phyloP scores from a whole-genome alignment of 2,888 invertebrate species.

The Tetragnatha montana region DNA sequence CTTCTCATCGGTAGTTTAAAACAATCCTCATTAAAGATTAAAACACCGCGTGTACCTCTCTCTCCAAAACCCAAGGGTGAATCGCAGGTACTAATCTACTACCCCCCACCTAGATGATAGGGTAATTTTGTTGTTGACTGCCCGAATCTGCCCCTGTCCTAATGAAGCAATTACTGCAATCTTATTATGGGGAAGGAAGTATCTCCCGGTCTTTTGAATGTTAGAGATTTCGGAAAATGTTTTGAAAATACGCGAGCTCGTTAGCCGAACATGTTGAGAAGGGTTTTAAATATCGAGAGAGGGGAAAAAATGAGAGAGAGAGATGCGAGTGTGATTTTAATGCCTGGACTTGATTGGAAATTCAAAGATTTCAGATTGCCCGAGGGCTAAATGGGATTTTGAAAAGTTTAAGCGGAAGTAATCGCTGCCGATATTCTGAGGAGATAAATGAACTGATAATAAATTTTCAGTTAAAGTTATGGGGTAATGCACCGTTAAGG shows the following conservation, averaged over 20 bases:
- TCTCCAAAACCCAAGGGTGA: conserved; percentile 24
- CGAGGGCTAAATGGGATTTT: conserved; percentile 13
- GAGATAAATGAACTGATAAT: conserved; percentile 14
- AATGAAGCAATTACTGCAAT: conserved; percentile 61
- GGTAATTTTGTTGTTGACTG: conserved; percentile 36
- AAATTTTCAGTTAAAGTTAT: conserved; percentile 34
- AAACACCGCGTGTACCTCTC: conserved; percentile 21
- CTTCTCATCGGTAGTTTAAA: conserved; percentile 39
- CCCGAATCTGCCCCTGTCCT: conserved; percentile 30
- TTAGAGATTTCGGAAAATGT: conserved; percentile 10
- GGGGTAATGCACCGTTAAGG: background rate
- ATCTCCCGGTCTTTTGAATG: conserved; percentile 37
- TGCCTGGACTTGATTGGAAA: conserved; percentile 32
- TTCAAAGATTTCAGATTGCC: conserved; percentile 32
- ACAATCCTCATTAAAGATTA: conserved; percentile 53
- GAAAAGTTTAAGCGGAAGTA: conserved; percentile 31
- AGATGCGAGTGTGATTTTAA: conserved; percentile 10
- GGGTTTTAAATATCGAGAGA: background rate
- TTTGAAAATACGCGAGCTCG: conserved; percentile 17
- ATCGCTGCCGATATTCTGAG: conserved; percentile 12
- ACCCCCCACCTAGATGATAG: background rate
- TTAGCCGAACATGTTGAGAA: background rate
- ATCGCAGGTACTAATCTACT: conserved; percentile 5
- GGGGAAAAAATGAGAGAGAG: background rate
- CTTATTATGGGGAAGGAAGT: conserved; percentile 38